These are phyloP conservation scores for Garra rufa DNA, from an alignment of 2,113 vertebrate genomes.

Conservation along the genomic window DNA sequence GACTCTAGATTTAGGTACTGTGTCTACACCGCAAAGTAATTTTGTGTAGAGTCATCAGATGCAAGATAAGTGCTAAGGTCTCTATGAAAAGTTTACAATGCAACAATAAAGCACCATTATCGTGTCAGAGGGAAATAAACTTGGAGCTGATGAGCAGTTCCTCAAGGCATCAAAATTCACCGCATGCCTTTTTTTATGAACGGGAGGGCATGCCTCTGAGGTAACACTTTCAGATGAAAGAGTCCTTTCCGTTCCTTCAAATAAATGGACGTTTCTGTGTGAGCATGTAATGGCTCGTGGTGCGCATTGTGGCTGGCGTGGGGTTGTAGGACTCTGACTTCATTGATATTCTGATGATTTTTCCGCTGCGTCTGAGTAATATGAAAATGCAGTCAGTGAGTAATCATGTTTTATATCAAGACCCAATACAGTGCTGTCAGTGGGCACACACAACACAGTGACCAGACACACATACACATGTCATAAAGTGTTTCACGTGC, in stretches of 20 bases:
- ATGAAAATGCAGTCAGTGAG: constrained; percentile 49
- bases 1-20: constrained; percentile 30
- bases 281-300: constrained; percentile 58
- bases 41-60: constrained; percentile 47
- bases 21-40: constrained; percentile 45
- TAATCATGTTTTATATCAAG: constrained; percentile 43
- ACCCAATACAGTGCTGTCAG: background rate
- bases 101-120: constrained; percentile 40
- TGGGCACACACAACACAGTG: constrained; percentile 4
- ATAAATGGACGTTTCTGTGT: constrained; percentile 45
- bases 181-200: background rate
- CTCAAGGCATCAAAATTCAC: constrained; percentile 18
- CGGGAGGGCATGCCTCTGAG: background rate
- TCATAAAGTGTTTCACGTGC: constrained; percentile 1
- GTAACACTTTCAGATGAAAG: constrained; percentile 41
- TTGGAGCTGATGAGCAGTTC: constrained; percentile 14
- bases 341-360: constrained; percentile 59
- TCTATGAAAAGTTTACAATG: constrained; percentile 36
- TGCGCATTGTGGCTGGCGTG: constrained; percentile 48
- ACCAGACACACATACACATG: background rate
- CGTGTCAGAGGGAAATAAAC: constrained; percentile 6
- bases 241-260: constrained; percentile 15
- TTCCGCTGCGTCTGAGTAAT: constrained; percentile 51
- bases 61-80: constrained; percentile 24
- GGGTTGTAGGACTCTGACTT: constrained; percentile 29